Percentiles rank a stretch among this genome's conserved stretches.
Evolutionary conservation across 2,888 invertebrate genomes (phyloP).

Genomic region (Hydrotaea diabolus): DNA sequence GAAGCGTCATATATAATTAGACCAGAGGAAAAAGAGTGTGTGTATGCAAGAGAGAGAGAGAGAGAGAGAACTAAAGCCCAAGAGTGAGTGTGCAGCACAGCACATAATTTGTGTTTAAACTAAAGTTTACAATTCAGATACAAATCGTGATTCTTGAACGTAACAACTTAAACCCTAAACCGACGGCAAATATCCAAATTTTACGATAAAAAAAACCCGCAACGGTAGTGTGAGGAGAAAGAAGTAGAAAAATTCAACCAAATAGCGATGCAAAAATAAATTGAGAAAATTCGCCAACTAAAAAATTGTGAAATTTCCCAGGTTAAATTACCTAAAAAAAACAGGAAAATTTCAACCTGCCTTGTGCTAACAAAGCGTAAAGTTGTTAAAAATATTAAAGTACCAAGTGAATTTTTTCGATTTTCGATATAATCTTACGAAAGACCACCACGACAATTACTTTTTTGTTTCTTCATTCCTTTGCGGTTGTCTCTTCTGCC

Average conservation of each 20-base stretch:
- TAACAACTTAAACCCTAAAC: conserved; percentile 52
- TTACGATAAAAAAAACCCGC: conserved; percentile 34
- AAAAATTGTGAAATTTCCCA: not conserved
- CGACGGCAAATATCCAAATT: conserved; percentile 44
- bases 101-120: conserved; percentile 52
- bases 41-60: conserved; percentile 27
- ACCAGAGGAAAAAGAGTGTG: not conserved
- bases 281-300: not conserved
- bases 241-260: conserved; percentile 11
- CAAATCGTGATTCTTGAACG: conserved; percentile 66
- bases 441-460: conserved; percentile 7
- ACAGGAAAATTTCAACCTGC: no score
- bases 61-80: conserved; percentile 7
- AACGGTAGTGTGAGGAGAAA: not conserved
- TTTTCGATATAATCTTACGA: conserved; percentile 2
- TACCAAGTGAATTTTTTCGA: not conserved
- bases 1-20: not conserved
- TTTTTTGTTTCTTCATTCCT: not conserved
- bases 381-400: not conserved
- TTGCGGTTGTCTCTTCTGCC: not conserved
- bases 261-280: conserved; percentile 11
- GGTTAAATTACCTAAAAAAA: not conserved
- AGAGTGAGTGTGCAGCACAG: conserved; percentile 12
- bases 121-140: conserved; percentile 66
- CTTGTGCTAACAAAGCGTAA: not conserved